These are phyloP conservation scores for Cephus sareptanus DNA, from an alignment of 2,888 invertebrate species.

Conservation along the genomic window DNA sequence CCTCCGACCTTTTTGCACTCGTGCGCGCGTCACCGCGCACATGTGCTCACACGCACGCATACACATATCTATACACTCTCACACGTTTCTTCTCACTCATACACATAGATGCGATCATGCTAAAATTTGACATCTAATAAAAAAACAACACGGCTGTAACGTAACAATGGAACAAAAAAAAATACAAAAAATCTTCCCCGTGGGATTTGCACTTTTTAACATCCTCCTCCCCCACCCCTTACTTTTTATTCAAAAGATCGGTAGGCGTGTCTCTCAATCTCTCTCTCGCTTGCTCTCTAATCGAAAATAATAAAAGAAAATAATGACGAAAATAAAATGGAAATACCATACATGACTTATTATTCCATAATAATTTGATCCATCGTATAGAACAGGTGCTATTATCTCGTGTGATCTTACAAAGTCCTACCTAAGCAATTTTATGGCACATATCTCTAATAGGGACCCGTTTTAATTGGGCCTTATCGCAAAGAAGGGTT, in stretches of 20 bases:
- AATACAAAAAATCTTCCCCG: slow-evolving; percentile 45
- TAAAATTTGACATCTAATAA: slow-evolving; percentile 25
- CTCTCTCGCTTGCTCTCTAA: background rate
- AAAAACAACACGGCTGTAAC: slow-evolving; percentile 47
- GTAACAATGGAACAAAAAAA: slow-evolving; percentile 39
- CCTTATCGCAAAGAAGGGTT: background rate
- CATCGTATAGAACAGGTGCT: slow-evolving; percentile 2
- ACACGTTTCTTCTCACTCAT: background rate
- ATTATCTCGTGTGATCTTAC: slow-evolving; percentile 12
- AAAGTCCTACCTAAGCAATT: slow-evolving; percentile 41
- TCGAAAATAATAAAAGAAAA: background rate
- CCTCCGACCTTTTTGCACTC: slow-evolving; percentile 9
- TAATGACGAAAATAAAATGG: background rate
- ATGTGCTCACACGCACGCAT: background rate
- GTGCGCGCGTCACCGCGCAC: background rate
- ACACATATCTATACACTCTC: background rate
- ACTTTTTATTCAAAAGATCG: background rate
- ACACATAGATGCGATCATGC: slow-evolving; percentile 9
- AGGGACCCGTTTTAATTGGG: background rate
- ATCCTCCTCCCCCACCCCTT: background rate
- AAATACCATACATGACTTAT: background rate
- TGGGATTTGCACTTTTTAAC: slow-evolving; percentile 45
- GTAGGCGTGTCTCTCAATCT: background rate
- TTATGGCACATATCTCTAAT: slow-evolving; percentile 51
- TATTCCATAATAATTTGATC: background rate